Base-by-base conservation (phyloP, 2,888 invertebrate genomes). In the Drosophila stalkeri region DNA sequence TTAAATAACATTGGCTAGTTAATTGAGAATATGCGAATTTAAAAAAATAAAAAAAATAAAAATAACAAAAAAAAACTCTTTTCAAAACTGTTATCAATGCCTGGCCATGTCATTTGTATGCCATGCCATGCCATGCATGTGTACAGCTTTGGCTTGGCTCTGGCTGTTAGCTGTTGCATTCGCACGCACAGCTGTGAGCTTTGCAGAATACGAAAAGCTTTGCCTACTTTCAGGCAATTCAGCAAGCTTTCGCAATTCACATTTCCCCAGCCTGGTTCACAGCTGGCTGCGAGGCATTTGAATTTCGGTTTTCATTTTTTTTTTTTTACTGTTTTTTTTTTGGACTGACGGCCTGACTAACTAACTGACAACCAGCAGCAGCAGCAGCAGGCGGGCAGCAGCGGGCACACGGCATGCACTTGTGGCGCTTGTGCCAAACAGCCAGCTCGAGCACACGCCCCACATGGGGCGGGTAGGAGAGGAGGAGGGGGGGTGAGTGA, bases 161-260 rank as follows among this genome's bases (percentile, higher is more conserved):
- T 18, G 18, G 31, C 59, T 49, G n/a, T 51, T 68, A 70, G 81
- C 85, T 72, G 82, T 84, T 83, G 82, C 85, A 81, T 73, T 41
- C 69, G 62, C 66, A 70, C 77, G 68, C 70, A 62, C 31, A 9
- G 16, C 12, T 14, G 14, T 52, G 49, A 80, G 80, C 80, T 80
- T 80, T 76, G 72, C 72, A 55, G 51, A 33, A 6, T n/a, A 18
- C 8, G 1, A 31, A 55, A 55, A 55, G 55, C 55, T 55, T 41
- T 55, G 55, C 55, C 55, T 55, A 18, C 55, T 41, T 41, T 55
- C 55, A 8, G 41, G 55, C 55, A 12, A 55, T 55, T 55, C 55
- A 55, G 55, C 55, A 7, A 72, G 74, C 74, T 77, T 61, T 60
- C 39, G 9, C 33, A 11, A 1, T 46, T 54, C n/a, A n/a, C n/a